Percentiles rank a stretch among this genome's conserved stretches.
Conservation (phyloP, 2,888 invertebrate genomes). For the Pachycephus smyrnensis region DNA sequence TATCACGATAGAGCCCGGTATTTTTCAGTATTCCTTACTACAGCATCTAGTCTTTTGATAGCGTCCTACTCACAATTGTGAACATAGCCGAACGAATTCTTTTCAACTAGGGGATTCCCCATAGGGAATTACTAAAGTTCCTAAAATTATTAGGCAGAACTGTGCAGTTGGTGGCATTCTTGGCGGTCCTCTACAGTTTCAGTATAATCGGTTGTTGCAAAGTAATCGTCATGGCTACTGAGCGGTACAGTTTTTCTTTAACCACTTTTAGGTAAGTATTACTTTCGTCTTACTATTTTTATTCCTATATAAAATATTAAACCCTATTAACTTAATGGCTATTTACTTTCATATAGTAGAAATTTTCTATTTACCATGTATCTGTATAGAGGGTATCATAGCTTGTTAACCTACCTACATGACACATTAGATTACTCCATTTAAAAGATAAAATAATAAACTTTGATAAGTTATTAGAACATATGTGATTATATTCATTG, state of each 20-base stretch:
- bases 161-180: background rate
- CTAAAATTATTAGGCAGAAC: background rate
- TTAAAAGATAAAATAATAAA: background rate
- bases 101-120: background rate
- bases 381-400: background rate
- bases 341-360: background rate
- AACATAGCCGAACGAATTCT: background rate
- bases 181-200: slow-evolving; percentile 12
- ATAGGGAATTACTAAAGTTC: background rate
- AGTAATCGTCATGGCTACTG: slow-evolving; percentile 88
- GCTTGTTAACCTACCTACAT: background rate
- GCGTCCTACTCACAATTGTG: background rate
- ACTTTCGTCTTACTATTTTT: slow-evolving; percentile 17
- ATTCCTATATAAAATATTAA: background rate
- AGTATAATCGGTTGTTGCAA: slow-evolving; percentile 61
- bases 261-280: slow-evolving; percentile 82
- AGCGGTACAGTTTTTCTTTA: slow-evolving; percentile 96
- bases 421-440: background rate
- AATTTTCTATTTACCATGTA: background rate
- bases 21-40: background rate
- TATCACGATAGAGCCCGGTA: background rate
- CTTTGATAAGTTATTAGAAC: background rate
- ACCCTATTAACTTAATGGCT: background rate
- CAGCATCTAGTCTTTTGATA: background rate
- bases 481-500: background rate